These are phyloP conservation scores for Jordanella pulchra DNA, from an alignment of 2,797 vertebrate genomes.

Conservation along the genomic window DNA sequence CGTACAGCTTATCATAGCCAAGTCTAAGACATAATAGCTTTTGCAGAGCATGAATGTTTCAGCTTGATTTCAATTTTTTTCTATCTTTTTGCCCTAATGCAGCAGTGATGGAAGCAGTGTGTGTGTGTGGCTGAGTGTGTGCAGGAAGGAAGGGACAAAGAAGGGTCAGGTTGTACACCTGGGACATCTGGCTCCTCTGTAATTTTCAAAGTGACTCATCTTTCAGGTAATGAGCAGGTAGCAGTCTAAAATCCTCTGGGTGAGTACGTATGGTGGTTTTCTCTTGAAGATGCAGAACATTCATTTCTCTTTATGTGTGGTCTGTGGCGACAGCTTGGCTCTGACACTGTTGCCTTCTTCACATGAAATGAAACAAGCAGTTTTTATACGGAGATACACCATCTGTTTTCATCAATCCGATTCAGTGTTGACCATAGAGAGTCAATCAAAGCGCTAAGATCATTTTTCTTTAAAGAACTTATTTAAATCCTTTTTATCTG, in stretches of 20 bases:
- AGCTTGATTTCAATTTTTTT: constrained; percentile 46
- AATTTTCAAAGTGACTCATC: constrained; percentile 70
- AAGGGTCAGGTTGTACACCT: constrained; percentile 56
- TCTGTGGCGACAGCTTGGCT: neutral
- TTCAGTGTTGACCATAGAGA: neutral
- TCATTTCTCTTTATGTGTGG: neutral
- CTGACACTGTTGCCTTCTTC: constrained; percentile 3
- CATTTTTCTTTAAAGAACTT: neutral
- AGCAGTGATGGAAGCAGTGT: neutral
- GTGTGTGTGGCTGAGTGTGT: constrained; percentile 11
- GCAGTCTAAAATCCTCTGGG: constrained; percentile 30
- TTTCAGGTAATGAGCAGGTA: constrained; percentile 69
- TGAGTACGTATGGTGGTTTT: neutral
- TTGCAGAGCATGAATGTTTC: constrained; percentile 51
- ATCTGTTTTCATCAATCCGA: neutral
- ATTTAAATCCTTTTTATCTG: neutral
- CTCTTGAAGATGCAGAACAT: constrained; percentile 5
- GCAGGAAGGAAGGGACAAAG: constrained; percentile 10
- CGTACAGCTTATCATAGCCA: constrained; percentile 68
- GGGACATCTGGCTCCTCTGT: constrained; percentile 62
- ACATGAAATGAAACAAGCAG: neutral
- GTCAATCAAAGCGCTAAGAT: constrained; percentile 17
- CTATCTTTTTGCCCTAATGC: constrained; percentile 6
- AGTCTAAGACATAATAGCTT: constrained; percentile 51
- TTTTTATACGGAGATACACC: constrained; percentile 3